A percentile compares a stretch with the other conserved stretches of the same genome.
Conservation (phyloP, 2,888 invertebrate species). For the Eledone cirrhosa region DNA sequence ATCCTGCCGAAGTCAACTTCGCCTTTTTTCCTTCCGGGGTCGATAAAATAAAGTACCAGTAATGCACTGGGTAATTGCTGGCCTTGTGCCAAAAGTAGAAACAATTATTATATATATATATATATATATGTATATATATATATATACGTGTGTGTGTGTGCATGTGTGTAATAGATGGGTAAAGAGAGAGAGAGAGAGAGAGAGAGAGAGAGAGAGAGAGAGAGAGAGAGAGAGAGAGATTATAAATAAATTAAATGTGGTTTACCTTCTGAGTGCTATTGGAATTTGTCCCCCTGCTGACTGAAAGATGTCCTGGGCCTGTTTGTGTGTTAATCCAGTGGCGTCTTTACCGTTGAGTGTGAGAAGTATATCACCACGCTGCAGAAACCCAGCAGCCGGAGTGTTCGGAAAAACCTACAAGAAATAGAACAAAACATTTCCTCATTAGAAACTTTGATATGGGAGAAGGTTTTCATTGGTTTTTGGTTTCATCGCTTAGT, state of each 20-base stretch:
- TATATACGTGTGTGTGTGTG: no score
- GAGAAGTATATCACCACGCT: conserved; percentile 88
- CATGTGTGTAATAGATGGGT: no score
- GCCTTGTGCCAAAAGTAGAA: no score
- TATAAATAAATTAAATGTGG: not conserved
- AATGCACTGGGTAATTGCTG: no score
- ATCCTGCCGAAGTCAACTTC: no score
- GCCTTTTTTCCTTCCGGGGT: no score
- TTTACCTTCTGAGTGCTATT: conserved; percentile 59
- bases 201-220: conserved; percentile 7
- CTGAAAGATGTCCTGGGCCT: conserved; percentile 78
- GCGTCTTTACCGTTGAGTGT: conserved; percentile 91
- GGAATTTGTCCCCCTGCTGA: conserved; percentile 62
- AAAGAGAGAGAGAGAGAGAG: not conserved
- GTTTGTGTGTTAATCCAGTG: conserved; percentile 86
- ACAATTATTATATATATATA: no score
- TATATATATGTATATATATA: no score
- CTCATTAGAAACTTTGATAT: not conserved
- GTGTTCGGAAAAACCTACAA: conserved; percentile 85
- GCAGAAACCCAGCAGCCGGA: conserved; percentile 84
- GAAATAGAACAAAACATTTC: not conserved
- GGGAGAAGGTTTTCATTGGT: not conserved
- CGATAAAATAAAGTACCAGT: no score
- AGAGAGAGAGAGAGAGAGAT: conserved; percentile 13
- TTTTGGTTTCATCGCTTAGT: not conserved